A percentile compares a stretch with the other conserved stretches of the same genome.
Conservation (phyloP, 1,140 invertebrate genomes). For the Yoshiicerus persimilis region DNA sequence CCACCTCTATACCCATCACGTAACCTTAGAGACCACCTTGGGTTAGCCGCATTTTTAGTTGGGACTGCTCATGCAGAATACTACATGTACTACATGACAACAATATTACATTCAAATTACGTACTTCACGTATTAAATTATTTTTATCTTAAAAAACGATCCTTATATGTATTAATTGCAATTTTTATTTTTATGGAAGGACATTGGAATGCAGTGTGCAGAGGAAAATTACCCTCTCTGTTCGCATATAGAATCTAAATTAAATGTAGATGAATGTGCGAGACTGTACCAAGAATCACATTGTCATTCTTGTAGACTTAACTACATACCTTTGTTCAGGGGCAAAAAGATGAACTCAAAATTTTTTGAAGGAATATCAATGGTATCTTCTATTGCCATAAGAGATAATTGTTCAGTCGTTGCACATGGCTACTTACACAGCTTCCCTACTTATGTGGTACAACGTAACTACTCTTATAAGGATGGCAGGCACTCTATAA, state of each 20-base stretch:
- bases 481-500: too few relatives aligned
- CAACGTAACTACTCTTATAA: too few relatives aligned
- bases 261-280: neutral
- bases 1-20: too few relatives aligned
- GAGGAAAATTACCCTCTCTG: neutral
- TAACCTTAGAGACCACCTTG: too few relatives aligned
- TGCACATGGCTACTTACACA: neutral
- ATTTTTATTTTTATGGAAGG: neutral
- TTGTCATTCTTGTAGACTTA: neutral
- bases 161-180: neutral
- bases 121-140: too few relatives aligned
- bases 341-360: neutral
- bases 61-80: neutral
- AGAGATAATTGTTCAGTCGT: neutral
- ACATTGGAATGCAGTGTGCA: neutral
- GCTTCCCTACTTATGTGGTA: too few relatives aligned
- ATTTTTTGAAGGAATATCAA: neutral
- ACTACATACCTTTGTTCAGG: neutral
- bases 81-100: too few relatives aligned
- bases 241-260: neutral
- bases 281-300: neutral
- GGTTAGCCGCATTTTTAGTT: neutral
- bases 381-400: neutral
- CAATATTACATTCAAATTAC: neutral
- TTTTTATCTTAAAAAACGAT: too few relatives aligned